These are phyloP conservation scores for Diprion similis DNA, from an alignment of 1,140 invertebrate species.

Conservation along the genomic window DNA sequence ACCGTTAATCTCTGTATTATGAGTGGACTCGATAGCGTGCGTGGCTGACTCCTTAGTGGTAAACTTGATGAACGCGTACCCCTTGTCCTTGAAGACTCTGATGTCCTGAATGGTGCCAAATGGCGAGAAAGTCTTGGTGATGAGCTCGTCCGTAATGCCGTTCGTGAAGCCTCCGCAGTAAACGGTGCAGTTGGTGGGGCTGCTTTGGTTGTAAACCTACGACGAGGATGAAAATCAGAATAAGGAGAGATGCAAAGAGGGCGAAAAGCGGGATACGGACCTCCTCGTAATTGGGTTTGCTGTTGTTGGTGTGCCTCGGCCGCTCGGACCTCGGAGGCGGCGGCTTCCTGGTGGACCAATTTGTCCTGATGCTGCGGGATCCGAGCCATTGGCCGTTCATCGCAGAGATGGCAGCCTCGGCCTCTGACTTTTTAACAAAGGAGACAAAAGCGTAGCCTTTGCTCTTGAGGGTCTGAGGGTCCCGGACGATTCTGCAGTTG, in stretches of 20 bases:
- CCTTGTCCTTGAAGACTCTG: constrained; percentile 98
- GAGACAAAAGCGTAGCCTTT: constrained; percentile 99
- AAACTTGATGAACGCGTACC: constrained; percentile 99
- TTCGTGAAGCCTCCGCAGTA: constrained; percentile 97
- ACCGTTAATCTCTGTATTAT: constrained; percentile 96
- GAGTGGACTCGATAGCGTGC: constrained; percentile 95
- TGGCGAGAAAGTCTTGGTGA: constrained; percentile 93
- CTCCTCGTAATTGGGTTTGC: constrained; percentile 61
- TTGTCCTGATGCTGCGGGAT: constrained; percentile 96
- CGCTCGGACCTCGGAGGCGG: constrained; percentile 71
- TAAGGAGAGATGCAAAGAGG: neutral
- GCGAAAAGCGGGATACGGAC: constrained; percentile 30
- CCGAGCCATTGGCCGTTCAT: constrained; percentile 99
- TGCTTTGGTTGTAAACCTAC: constrained; percentile 94
- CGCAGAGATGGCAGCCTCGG: constrained; percentile 93
- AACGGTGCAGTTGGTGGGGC: constrained; percentile 98
- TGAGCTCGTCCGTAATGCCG: constrained; percentile 92
- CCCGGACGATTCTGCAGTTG: constrained; percentile 97
- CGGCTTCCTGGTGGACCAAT: constrained; percentile 98
- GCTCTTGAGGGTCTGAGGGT: constrained; percentile 97
- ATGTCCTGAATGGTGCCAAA: constrained; percentile 97
- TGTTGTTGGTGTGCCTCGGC: constrained; percentile 55
- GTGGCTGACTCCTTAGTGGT: constrained; percentile 96
- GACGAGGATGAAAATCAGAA: constrained; percentile 8
- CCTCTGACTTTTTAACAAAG: constrained; percentile 98